Evolutionary conservation across 2,797 vertebrate species (phyloP).

Genomic region (Hylomyscus alleni): DNA sequence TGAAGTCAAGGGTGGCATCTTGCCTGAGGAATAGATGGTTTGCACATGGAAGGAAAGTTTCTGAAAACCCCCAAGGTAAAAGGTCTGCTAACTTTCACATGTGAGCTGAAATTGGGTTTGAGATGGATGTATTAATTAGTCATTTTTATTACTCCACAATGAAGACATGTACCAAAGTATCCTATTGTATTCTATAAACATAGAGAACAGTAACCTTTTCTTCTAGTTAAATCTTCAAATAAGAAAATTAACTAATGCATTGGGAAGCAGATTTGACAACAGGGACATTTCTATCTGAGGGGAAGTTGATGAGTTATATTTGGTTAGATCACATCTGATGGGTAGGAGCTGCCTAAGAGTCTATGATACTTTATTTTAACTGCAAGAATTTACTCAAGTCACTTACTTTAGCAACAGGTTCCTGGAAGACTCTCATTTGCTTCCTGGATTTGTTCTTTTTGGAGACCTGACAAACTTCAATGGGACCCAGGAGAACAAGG

Average conservation of each 20-base stretch:
- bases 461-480: neutral
- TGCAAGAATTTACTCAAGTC: neutral
- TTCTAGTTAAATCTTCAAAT: constrained; percentile 35
- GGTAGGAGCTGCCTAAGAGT: constrained; percentile 1
- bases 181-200: neutral
- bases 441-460: constrained; percentile 52
- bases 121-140: neutral
- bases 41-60: neutral
- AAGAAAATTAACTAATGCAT: neutral
- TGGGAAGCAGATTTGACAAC: constrained; percentile 10
- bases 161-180: neutral
- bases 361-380: neutral
- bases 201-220: neutral
- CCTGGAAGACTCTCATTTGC: constrained; percentile 36
- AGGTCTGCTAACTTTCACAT: neutral
- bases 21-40: neutral
- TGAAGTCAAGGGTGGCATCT: neutral
- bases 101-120: neutral
- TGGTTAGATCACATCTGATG: neutral
- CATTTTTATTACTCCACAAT: neutral
- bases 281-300: constrained; percentile 9
- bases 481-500: neutral
- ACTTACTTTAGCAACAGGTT: constrained; percentile 42
- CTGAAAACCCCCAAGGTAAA: constrained; percentile 5
- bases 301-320: constrained; percentile 13